phyloP scores from a whole-genome alignment of 2,888 invertebrate species.

The Nomada ruficornis region DNA sequence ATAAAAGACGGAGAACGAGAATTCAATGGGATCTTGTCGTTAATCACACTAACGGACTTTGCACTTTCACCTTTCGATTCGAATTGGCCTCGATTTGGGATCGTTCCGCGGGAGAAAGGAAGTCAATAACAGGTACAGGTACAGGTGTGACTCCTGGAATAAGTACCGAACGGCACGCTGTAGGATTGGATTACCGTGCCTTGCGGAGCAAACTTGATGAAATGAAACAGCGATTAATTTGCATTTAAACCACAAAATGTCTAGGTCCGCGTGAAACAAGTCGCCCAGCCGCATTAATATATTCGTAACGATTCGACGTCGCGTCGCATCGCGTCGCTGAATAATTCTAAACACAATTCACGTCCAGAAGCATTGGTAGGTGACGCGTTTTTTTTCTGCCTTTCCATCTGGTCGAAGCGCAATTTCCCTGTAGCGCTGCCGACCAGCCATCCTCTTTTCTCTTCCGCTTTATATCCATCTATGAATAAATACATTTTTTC shows the following conservation, averaged over 20 bases:
- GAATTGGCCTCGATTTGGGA: constrained; percentile 11
- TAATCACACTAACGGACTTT: not conserved
- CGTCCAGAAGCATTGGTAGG: constrained; percentile 8
- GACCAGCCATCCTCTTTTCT: constrained; percentile 8
- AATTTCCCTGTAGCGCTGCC: constrained; percentile 50
- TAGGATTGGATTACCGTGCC: not conserved
- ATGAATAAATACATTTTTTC: constrained; percentile 66
- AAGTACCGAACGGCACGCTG: constrained; percentile 19
- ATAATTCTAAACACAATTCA: constrained; percentile 47
- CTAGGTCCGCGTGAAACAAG: not conserved
- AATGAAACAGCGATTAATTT: constrained; percentile 50
- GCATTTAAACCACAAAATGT: constrained; percentile 34
- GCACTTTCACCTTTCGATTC: constrained; percentile 9
- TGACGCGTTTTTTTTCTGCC: constrained; percentile 20
- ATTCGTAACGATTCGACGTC: constrained; percentile 14
- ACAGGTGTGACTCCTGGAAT: not conserved
- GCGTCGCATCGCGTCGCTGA: constrained; percentile 24
- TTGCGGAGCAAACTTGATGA: constrained; percentile 1
- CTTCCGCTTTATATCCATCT: constrained; percentile 46
- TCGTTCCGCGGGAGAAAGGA: not conserved
- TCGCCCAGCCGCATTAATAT: constrained; percentile 4
- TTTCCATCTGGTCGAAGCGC: constrained; percentile 37
- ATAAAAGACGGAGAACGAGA: not conserved
- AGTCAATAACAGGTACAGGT: not conserved
- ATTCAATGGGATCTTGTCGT: constrained; percentile 8